Evolutionary conservation across 2,113 vertebrate species (phyloP), one percentile per base, ranked within the genome.

Genomic region (Lontra canadensis): DNA sequence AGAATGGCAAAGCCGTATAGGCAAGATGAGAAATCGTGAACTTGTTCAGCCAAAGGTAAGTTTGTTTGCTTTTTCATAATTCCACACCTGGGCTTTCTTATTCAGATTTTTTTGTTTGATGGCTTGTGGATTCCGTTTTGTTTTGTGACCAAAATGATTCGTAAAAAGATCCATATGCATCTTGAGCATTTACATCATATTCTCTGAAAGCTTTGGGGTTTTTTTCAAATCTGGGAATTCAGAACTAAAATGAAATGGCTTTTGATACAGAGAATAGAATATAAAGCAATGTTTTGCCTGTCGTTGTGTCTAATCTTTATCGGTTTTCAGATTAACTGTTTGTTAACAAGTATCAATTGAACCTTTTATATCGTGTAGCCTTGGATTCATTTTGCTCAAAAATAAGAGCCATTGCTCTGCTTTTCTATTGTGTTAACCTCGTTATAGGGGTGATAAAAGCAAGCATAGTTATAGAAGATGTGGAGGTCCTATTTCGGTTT

Each of bases 21-120:
- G 97, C 96, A 95, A 98, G 95, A 97, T 78, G 98, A 97, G 96
- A 96, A 98, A 98, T 83, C 49, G 0, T 29, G 79, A 92, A 49
- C 97, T 97, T 94, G 92, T 95, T 95, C 97, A 94, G 94, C 98
- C 98, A 18, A 98, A 98, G 99, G 99, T 99, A 99, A 61, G 98
- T 98, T 76, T 76, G 73, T 47, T 76, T 26, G 39, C 47, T 31
- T 76, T 97, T 97, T 97, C 87, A 63, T 94, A 74, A 5, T 98
- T 92, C n/a, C 20, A 95, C 86, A 92, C 95, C 31, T 88, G 76
- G 0, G 0, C 91, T 98, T 93, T 96, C 95, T 96, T 65, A 47
- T 26, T 88, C 67, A 74, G 82, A 79, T 91, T 80, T 25, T 61
- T 89, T 55, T 59, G 8, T 73, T 34, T 87, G 61, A 47, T 93